These are phyloP conservation scores for Mamestra brassicae DNA, from an alignment of 2,888 invertebrate species.

Conservation along the genomic window DNA sequence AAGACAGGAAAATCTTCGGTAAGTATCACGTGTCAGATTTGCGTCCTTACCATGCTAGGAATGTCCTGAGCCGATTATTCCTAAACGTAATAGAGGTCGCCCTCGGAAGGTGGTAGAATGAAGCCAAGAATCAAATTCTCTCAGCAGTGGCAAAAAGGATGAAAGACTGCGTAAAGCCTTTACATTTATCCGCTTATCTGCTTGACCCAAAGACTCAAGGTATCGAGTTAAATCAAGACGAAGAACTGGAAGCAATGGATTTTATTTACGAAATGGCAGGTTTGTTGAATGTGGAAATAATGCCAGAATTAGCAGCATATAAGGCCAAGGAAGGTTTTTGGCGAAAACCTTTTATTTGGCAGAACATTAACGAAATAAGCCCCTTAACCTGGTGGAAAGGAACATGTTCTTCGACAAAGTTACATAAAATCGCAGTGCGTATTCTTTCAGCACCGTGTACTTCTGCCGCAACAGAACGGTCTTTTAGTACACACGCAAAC, in stretches of 20 bases:
- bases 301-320: constrained; percentile 9
- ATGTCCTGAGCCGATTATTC: too few relatives aligned
- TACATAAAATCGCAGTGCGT: background rate
- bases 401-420: background rate
- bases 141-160: constrained; percentile 1
- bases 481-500: too few relatives aligned
- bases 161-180: constrained; percentile 1
- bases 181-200: constrained; percentile 9
- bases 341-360: too few relatives aligned
- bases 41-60: too few relatives aligned
- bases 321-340: background rate
- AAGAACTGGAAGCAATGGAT: background rate
- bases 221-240: background rate
- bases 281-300: background rate
- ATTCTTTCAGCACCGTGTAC: too few relatives aligned
- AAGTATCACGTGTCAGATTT: too few relatives aligned
- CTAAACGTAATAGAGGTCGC: too few relatives aligned
- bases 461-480: too few relatives aligned
- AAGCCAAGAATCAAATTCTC: background rate
- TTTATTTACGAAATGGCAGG: constrained; percentile 4
- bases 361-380: background rate
- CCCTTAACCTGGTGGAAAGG: constrained; percentile 9
- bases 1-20: too few relatives aligned
- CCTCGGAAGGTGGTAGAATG: too few relatives aligned
- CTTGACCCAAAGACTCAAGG: background rate